phyloP scores from a whole-genome alignment of 2,113 vertebrate genomes.

The Chascanopsetta lugubris region DNA sequence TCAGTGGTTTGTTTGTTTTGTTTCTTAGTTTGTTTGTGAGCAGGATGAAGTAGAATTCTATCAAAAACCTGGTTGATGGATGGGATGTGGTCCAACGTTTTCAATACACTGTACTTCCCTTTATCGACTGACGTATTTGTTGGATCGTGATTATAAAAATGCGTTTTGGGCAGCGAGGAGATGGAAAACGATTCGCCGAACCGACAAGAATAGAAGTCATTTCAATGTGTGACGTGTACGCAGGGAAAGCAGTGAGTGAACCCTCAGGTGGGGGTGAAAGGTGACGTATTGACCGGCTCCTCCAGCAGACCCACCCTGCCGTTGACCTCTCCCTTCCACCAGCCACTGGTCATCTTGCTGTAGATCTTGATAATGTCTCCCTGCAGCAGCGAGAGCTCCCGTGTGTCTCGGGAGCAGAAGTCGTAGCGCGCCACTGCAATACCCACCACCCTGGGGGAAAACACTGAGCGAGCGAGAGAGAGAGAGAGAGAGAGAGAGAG shows the following conservation, averaged over 20 bases:
- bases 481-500: constrained; percentile 38
- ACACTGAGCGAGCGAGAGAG: constrained; percentile 76
- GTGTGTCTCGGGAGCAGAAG: constrained; percentile 91
- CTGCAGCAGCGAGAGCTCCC: constrained; percentile 88
- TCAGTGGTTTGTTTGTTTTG: too few relatives aligned
- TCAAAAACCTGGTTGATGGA: too few relatives aligned
- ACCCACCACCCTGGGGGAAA: constrained; percentile 88
- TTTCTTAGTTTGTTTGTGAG: too few relatives aligned
- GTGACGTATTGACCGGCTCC: neutral
- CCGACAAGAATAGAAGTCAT: neutral
- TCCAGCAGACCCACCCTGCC: constrained; percentile 74
- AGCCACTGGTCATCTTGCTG: constrained; percentile 90
- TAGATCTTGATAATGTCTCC: constrained; percentile 93
- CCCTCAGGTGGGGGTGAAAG: neutral
- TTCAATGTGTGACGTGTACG: neutral
- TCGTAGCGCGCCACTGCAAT: constrained; percentile 92
- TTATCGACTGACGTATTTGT: too few relatives aligned
- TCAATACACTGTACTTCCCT: too few relatives aligned
- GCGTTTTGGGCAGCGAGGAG: too few relatives aligned
- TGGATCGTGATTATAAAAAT: too few relatives aligned
- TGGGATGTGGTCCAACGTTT: too few relatives aligned
- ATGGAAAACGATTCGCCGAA: too few relatives aligned
- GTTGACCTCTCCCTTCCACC: constrained; percentile 93
- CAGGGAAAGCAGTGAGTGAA: neutral
- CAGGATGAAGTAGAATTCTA: too few relatives aligned